Evolutionary conservation across 2,888 invertebrate species (phyloP).

Genomic region (Cancer borealis): DNA sequence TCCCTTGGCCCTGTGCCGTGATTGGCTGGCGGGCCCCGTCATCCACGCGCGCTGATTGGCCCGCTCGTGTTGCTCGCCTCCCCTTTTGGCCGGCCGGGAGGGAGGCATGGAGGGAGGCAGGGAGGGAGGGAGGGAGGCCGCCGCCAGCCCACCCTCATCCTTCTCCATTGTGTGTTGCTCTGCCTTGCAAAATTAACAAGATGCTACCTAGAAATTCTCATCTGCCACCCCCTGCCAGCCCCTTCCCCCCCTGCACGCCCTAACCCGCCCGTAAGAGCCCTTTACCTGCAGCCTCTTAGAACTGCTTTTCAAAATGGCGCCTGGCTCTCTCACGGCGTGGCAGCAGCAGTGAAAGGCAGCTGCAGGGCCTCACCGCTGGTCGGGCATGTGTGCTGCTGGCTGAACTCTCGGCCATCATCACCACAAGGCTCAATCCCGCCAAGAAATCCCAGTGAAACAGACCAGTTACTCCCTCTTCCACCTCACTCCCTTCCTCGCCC

Average conservation of each 20-base stretch:
- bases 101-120: not conserved
- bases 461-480: not conserved
- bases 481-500: not conserved
- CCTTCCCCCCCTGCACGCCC: not conserved
- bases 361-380: not conserved
- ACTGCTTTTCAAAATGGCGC: conserved; percentile 3
- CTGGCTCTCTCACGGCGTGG: not conserved
- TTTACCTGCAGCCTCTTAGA: not conserved
- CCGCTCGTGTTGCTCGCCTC: conserved; percentile 6
- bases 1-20: not conserved
- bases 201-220: not conserved
- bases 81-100: conserved; percentile 17
- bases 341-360: not conserved
- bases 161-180: not conserved
- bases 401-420: too few species aligned
- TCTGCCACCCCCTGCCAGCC: not conserved
- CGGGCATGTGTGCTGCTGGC: not conserved
- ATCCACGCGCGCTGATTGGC: conserved; percentile 23
- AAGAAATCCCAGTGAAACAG: not conserved
- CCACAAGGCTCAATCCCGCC: not conserved
- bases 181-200: not conserved
- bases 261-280: not conserved
- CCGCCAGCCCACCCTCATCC: not conserved
- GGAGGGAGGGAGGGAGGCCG: not conserved
- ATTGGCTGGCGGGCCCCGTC: not conserved